Percentiles rank a stretch among this genome's conserved stretches.
Evolutionary conservation across 2,113 vertebrate genomes (phyloP).

Genomic region (Platysteira castanea): DNA sequence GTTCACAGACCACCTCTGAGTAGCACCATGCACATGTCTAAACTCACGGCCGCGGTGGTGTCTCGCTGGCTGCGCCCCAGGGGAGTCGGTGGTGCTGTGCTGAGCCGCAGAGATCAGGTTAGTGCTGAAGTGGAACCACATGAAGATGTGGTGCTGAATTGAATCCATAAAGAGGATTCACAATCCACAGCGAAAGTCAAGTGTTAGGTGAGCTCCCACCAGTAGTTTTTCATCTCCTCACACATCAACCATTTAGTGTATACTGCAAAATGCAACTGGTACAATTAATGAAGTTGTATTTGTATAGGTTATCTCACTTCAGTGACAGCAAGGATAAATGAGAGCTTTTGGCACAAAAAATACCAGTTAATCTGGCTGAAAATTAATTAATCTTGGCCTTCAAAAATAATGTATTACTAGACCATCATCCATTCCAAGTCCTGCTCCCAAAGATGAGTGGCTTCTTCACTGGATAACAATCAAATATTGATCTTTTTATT

Average conservation of each 20-base stretch:
- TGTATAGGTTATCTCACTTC: background rate
- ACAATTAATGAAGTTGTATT: background rate
- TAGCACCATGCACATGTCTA: fast-evolving
- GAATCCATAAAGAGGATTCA: background rate
- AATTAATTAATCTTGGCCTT: background rate
- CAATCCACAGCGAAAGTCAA: background rate
- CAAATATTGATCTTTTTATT: background rate
- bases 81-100: fast-evolving
- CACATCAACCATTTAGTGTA: background rate
- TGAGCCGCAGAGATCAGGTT: background rate
- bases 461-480: background rate
- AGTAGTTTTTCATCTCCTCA: background rate
- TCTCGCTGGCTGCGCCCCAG: background rate
- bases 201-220: background rate
- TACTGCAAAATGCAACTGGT: background rate
- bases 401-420: background rate
- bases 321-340: background rate
- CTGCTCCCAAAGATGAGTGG: background rate
- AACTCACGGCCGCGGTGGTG: fast-evolving
- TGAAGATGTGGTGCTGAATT: background rate
- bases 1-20: fast-evolving
- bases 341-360: background rate
- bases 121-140: background rate
- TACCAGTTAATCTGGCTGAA: background rate
- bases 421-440: background rate